Conservation (phyloP, 1,140 invertebrate species). For the Tetramorium simillimum region DNA sequence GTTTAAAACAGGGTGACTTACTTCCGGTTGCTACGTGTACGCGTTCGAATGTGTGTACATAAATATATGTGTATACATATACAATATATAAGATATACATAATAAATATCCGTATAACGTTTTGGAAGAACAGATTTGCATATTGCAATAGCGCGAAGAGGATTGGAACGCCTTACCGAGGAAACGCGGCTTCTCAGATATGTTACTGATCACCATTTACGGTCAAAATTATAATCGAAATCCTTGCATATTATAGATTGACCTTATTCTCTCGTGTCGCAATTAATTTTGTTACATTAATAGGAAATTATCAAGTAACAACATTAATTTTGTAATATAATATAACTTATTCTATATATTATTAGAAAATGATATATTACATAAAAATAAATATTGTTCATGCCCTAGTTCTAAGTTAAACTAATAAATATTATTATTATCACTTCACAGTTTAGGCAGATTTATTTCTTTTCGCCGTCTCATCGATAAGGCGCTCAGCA, state of each 20-base stretch:
- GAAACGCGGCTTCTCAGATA: conserved; percentile 64
- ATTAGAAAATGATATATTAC: not conserved
- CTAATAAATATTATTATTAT: conserved; percentile 27
- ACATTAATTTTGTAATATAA: not conserved
- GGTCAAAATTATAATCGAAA: not conserved
- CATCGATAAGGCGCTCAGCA: conserved; percentile 66
- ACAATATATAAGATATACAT: conserved; percentile 68
- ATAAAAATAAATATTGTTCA: conserved; percentile 1
- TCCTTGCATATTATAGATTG: not conserved
- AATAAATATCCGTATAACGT: conserved; percentile 73
- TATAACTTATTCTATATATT: not conserved
- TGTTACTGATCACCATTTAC: conserved; percentile 24
- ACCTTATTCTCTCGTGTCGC: not conserved
- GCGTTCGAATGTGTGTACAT: conserved; percentile 69
- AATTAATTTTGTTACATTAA: conserved; percentile 5
- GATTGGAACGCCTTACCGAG: conserved; percentile 71
- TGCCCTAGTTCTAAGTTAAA: not conserved
- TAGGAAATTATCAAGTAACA: not conserved
- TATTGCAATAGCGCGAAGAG: conserved; percentile 77
- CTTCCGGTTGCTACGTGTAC: conserved; percentile 61
- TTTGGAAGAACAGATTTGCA: conserved; percentile 84
- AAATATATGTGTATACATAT: conserved; percentile 65
- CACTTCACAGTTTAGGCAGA: not conserved
- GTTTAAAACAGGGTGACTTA: conserved; percentile 30
- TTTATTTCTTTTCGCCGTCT: not conserved